These are phyloP conservation scores for Myocastor coypus DNA, from an alignment of 2,113 vertebrate species.

Conservation along the genomic window DNA sequence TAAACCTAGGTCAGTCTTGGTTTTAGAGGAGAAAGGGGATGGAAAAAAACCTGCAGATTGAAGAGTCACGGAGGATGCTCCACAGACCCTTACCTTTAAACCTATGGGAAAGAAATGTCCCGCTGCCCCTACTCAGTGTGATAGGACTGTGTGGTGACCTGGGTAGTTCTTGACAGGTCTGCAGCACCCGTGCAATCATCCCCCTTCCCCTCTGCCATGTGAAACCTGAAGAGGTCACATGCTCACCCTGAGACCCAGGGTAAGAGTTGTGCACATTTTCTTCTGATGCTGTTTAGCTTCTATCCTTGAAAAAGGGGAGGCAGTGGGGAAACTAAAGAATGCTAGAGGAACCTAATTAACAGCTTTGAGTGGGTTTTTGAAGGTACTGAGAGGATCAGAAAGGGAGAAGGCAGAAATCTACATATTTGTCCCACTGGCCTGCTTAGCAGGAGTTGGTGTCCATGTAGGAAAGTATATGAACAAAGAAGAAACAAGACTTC, in stretches of 20 bases:
- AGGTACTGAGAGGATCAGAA: accelerated
- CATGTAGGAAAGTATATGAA: background rate
- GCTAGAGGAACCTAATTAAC: background rate
- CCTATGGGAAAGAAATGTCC: background rate
- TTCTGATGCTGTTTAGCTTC: background rate
- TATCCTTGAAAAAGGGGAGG: background rate
- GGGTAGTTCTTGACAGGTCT: background rate
- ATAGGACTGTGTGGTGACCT: background rate
- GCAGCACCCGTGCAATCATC: accelerated
- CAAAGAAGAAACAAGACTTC: background rate
- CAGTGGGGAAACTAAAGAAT: background rate
- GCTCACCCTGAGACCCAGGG: background rate
- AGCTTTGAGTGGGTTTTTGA: background rate
- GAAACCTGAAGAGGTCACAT: no score
- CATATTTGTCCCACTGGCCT: background rate
- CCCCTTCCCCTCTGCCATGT: background rate
- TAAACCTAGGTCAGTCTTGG: background rate
- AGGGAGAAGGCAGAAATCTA: background rate
- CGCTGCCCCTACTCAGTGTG: background rate
- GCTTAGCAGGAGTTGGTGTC: background rate
- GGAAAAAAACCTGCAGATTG: background rate
- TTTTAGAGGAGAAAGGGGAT: background rate
- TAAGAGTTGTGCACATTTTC: background rate
- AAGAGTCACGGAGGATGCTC: background rate
- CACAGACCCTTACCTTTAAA: no score